These are phyloP conservation scores for Rhyacichthys aspro DNA, from an alignment of 2,797 vertebrate genomes.

Conservation along the genomic window DNA sequence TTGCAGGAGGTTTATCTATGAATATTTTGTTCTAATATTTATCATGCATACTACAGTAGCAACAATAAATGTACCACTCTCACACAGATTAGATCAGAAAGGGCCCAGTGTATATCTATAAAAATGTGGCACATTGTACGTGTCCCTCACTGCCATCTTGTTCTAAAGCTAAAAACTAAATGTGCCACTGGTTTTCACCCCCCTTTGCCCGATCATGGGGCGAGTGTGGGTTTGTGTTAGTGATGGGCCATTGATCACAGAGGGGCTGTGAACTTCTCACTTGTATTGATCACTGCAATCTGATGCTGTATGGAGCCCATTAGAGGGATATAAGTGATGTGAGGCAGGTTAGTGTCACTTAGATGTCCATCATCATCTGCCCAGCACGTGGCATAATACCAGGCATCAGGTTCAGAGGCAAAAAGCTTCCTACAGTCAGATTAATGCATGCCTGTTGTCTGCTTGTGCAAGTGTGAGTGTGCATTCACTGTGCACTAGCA, in stretches of 20 bases:
- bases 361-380: no score
- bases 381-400: no score
- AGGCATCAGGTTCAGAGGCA: no score
- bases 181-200: no score
- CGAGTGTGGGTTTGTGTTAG: slow-evolving; percentile 12
- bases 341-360: no score
- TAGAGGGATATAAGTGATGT: no score
- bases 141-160: not conserved
- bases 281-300: slow-evolving; percentile 31
- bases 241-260: slow-evolving; percentile 36
- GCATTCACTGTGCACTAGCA: no score
- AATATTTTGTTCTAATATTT: not conserved
- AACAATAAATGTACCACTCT: not conserved
- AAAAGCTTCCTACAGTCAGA: no score
- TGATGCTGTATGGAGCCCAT: slow-evolving; percentile 1
- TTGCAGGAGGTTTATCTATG: not conserved
- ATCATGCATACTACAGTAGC: not conserved
- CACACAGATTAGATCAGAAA: not conserved
- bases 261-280: slow-evolving; percentile 21
- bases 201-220: slow-evolving; percentile 6
- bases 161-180: not conserved
- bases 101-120: not conserved
- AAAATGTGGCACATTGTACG: not conserved
- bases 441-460: no score
- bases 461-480: no score